Percentiles rank a stretch among this genome's conserved stretches.
Conservation (phyloP, 2,113 vertebrate species). For the Oceanodroma tethys region DNA sequence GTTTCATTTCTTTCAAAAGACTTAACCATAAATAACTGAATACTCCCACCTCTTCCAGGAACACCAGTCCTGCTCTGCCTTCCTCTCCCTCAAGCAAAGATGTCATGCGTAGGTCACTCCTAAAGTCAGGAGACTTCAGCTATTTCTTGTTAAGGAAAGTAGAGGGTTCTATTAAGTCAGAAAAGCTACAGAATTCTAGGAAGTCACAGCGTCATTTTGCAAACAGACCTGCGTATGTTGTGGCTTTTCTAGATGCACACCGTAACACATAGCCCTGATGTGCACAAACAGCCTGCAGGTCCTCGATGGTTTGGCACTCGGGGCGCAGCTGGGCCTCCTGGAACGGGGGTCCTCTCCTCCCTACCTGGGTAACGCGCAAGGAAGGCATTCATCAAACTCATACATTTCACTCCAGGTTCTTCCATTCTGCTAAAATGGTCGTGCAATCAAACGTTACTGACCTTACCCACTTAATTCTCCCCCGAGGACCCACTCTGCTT, state of each 20-base stretch:
- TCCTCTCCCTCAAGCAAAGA: background rate
- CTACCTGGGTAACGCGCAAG: too few relatives aligned
- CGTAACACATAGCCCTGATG: background rate
- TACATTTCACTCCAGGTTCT: background rate
- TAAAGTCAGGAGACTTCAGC: background rate
- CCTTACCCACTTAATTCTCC: background rate
- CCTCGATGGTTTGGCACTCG: fast-evolving
- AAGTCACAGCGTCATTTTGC: background rate
- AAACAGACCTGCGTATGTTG: background rate
- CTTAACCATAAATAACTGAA: background rate
- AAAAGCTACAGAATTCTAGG: background rate
- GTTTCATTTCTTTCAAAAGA: background rate
- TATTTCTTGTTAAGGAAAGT: background rate
- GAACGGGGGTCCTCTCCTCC: background rate
- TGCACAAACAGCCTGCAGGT: background rate
- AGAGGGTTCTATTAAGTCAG: background rate
- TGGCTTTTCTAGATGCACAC: background rate
- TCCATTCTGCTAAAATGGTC: background rate
- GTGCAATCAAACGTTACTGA: background rate
- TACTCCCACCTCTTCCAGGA: background rate
- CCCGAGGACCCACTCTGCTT: background rate
- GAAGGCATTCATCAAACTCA: background rate
- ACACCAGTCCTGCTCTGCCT: background rate
- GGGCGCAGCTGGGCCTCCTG: background rate
- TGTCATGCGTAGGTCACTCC: background rate